Percentiles rank a stretch among this genome's conserved stretches.
phyloP scores from a whole-genome alignment of 2,797 vertebrate species.

The Nannoperca obscura region DNA sequence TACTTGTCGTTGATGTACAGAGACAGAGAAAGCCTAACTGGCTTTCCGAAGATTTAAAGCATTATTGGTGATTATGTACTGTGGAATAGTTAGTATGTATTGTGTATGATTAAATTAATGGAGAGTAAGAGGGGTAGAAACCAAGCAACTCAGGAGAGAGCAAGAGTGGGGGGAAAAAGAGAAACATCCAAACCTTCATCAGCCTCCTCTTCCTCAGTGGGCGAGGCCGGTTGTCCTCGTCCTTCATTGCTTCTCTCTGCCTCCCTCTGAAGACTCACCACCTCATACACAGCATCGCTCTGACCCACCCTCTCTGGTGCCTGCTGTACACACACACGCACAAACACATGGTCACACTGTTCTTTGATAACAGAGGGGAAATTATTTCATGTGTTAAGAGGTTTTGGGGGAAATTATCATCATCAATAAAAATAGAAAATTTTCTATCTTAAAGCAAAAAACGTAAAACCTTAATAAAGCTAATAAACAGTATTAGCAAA shows the following conservation, averaged over 20 bases:
- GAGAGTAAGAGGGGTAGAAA: background rate
- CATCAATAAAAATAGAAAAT: background rate
- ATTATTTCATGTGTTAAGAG: background rate
- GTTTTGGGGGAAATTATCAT: too few relatives aligned
- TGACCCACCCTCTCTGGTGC: slow-evolving; percentile 86
- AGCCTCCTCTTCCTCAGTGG: slow-evolving; percentile 93
- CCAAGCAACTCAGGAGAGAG: background rate
- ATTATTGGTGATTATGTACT: slow-evolving; percentile 17
- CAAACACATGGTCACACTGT: background rate
- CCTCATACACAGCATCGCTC: slow-evolving; percentile 94
- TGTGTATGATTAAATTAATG: background rate
- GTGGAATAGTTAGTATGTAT: background rate
- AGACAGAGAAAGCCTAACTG: background rate
- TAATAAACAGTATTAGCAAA: background rate
- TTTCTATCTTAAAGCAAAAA: background rate
- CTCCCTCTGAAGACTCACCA: slow-evolving; percentile 93
- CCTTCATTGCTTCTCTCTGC: slow-evolving; percentile 87
- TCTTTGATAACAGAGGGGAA: background rate
- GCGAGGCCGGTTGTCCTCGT: slow-evolving; percentile 83
- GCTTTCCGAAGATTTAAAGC: background rate
- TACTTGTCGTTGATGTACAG: background rate
- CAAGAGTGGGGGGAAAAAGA: background rate
- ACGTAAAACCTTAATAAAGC: background rate
- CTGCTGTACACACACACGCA: slow-evolving; percentile 78
- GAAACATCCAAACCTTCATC: slow-evolving; percentile 88